Evolutionary conservation across 1,140 invertebrate genomes (phyloP), one percentile per base, ranked within the genome.

Genomic region (Drosophila cardini): DNA sequence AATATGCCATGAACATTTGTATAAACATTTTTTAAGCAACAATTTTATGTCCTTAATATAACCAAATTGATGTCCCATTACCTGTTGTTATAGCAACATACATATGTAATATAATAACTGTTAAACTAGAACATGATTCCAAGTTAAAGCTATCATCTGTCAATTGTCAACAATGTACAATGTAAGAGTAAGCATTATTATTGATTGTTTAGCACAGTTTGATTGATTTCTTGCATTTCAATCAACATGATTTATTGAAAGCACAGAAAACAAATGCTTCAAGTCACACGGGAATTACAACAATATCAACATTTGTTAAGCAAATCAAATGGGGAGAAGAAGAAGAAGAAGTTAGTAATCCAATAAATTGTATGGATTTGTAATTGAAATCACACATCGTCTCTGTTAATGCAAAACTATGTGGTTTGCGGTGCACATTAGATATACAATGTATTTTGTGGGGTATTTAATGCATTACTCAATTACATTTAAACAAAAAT

Each of bases 181-280:
- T 52, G 1, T 5, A n/a, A n/a, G 48, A 5, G 5, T 15, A 13
- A 26, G 6, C 42, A 45, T 2, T 52, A 13, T 55, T 55, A 55
- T 55, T 55, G 52, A 55, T 55, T 55, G 52, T 18, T 55, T 10
- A 38, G 52, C 34, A 55, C 13, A 18, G 26, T 57, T 57, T 57
- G 55, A 57, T 57, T 26, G 38, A 57, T 57, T 57, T 57, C 36
- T 8, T 57, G 36, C 36, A 57, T 57, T 57, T 57, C 36, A 57
- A 55, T 55, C 38, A 57, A 57, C 42, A 42, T 55, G 52, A 57
- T 42, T 42, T 57, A 57, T 57, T 40, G 55, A 43, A 57, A 57
- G 55, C 55, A 55, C 3, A 55, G 36, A 38, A n/a, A 56, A 56
- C 53, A 56, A 40, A 38, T 18, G 16, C 36, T 16, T 16, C 5